Conservation (phyloP, 2,113 vertebrate species). For the Micronycteris hirsuta region DNA sequence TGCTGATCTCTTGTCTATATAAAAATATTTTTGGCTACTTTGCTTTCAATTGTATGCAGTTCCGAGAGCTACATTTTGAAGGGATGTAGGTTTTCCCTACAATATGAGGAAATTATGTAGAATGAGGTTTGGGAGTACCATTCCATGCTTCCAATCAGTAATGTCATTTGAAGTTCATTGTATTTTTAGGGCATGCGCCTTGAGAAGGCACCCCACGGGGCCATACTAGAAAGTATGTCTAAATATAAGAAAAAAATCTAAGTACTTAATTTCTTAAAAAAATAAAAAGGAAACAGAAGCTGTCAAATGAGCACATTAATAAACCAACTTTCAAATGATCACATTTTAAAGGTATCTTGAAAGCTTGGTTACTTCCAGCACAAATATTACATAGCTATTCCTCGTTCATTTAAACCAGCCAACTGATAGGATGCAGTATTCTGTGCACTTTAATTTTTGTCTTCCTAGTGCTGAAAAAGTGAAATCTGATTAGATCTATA, state of each 20-base stretch:
- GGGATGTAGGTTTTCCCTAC: background rate
- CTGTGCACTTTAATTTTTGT: background rate
- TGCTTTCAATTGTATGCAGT: background rate
- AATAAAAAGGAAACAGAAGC: background rate
- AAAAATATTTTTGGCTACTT: conserved; percentile 24
- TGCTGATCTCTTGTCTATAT: background rate
- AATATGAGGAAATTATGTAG: background rate
- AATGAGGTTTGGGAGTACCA: background rate
- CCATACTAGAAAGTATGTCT: background rate
- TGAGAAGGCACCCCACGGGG: background rate
- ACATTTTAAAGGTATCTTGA: conserved; percentile 51
- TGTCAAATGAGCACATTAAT: conserved; percentile 48
- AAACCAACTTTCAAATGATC: conserved; percentile 24
- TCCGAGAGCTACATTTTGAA: background rate
- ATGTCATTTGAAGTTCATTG: background rate
- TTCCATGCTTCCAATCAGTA: background rate
- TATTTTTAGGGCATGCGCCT: background rate
- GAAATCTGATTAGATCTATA: background rate
- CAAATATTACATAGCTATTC: conserved; percentile 17
- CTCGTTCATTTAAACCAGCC: conserved; percentile 20
- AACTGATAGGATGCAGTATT: background rate
- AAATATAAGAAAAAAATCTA: conserved; percentile 4
- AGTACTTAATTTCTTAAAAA: conserved; percentile 41
- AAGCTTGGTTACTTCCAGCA: background rate
- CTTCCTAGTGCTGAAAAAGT: background rate